These are phyloP conservation scores for Ophion obscuratus DNA, from an alignment of 2,888 invertebrate species.

Conservation along the genomic window DNA sequence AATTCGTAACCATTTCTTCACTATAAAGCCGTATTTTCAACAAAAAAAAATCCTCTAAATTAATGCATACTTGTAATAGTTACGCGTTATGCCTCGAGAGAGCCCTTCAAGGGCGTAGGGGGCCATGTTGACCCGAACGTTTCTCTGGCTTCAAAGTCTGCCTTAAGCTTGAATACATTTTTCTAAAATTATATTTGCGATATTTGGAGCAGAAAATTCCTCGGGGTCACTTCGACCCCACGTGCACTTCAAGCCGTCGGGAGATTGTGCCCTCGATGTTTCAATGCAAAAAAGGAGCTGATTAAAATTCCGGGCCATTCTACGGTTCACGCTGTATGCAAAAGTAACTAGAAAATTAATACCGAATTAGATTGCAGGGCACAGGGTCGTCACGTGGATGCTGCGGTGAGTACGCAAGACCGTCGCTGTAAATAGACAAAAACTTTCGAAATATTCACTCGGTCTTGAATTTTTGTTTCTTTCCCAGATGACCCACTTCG, in stretches of 20 bases:
- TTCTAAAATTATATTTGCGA: too few relatives aligned
- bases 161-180: background rate
- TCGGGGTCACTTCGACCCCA: too few relatives aligned
- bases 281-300: too few relatives aligned
- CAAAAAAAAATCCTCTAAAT: too few relatives aligned
- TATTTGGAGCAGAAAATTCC: too few relatives aligned
- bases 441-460: background rate
- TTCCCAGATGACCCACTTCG: conserved; percentile 80
- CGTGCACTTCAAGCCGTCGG: too few relatives aligned
- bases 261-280: too few relatives aligned
- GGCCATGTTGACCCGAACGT: background rate
- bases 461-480: conserved; percentile 4
- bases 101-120: background rate
- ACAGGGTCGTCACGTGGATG: conserved; percentile 29
- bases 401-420: conserved; percentile 18
- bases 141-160: background rate
- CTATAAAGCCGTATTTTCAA: too few relatives aligned
- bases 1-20: too few relatives aligned
- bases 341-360: background rate
- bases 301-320: too few relatives aligned
- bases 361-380: conserved; percentile 16
- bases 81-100: background rate
- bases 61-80: too few relatives aligned
- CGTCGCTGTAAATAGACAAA: background rate
- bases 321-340: background rate